Percentiles rank a stretch among this genome's conserved stretches.
phyloP scores from a whole-genome alignment of 2,888 invertebrate genomes.

The Rhaphigaster nebulosa region DNA sequence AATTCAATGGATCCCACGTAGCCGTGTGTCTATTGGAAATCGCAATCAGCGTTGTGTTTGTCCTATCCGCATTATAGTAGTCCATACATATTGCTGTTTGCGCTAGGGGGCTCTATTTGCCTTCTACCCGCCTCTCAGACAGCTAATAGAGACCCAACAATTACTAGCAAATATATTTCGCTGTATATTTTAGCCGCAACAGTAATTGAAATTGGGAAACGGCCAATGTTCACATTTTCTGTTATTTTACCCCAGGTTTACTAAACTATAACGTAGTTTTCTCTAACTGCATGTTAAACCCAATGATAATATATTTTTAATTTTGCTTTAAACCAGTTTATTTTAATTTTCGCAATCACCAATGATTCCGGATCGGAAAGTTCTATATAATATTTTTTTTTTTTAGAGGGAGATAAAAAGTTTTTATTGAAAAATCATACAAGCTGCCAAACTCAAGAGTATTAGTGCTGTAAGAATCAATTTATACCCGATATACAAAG shows the following conservation, averaged over 20 bases:
- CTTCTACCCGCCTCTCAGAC: background rate
- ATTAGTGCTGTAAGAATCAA: no score
- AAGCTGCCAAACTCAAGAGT: no score
- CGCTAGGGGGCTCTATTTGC: conserved; percentile 43
- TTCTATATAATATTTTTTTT: no score
- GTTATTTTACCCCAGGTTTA: background rate
- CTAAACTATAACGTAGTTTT: background rate
- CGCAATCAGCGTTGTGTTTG: conserved; percentile 46
- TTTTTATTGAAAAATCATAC: no score
- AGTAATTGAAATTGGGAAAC: conserved; percentile 9
- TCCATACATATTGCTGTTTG: conserved; percentile 56
- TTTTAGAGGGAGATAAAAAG: no score
- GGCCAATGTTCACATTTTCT: background rate
- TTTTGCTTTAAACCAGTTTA: no score
- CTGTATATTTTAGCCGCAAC: conserved; percentile 17
- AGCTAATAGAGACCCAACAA: conserved; percentile 49
- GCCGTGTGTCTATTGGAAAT: conserved; percentile 51
- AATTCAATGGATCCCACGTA: conserved; percentile 49
- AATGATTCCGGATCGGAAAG: no score
- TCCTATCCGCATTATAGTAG: conserved; percentile 53
- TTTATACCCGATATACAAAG: no score
- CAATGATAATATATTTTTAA: no score
- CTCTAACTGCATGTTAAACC: no score
- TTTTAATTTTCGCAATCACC: no score
- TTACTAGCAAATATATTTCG: conserved; percentile 36